Conservation (phyloP, 2,113 vertebrate genomes). For the Otocyon megalotis region DNA sequence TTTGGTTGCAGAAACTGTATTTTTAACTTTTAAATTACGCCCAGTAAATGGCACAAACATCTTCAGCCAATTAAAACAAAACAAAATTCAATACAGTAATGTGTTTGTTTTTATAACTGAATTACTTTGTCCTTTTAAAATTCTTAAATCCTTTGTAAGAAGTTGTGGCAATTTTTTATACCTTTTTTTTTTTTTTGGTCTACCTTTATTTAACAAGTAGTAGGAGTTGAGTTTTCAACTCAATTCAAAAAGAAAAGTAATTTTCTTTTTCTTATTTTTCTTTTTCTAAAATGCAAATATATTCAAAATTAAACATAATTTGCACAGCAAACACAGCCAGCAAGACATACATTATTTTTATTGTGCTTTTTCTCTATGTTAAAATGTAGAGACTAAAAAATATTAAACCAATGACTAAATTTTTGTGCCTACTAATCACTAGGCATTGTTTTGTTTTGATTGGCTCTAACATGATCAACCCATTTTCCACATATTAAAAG, state of each 20-base stretch:
- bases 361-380: background rate
- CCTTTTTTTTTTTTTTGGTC: background rate
- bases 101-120: conserved; percentile 27
- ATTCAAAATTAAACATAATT: conserved; percentile 46
- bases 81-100: background rate
- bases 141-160: background rate
- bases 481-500: background rate
- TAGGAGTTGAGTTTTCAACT: background rate
- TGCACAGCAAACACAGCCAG: conserved; percentile 25
- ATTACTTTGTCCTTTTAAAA: background rate
- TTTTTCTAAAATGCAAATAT: background rate
- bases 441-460: conserved; percentile 10
- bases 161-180: background rate
- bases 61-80: conserved; percentile 14
- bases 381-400: conserved; percentile 49
- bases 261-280: background rate
- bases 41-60: background rate
- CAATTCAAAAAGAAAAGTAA: no score
- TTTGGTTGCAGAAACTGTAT: conserved; percentile 26
- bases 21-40: conserved; percentile 14
- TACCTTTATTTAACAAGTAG: background rate
- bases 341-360: conserved; percentile 38
- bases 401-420: conserved; percentile 17
- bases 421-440: conserved; percentile 23
- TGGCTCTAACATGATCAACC: background rate